Evolutionary conservation across 2,113 vertebrate species (phyloP).

Genomic region (Hippocampus zosterae): DNA sequence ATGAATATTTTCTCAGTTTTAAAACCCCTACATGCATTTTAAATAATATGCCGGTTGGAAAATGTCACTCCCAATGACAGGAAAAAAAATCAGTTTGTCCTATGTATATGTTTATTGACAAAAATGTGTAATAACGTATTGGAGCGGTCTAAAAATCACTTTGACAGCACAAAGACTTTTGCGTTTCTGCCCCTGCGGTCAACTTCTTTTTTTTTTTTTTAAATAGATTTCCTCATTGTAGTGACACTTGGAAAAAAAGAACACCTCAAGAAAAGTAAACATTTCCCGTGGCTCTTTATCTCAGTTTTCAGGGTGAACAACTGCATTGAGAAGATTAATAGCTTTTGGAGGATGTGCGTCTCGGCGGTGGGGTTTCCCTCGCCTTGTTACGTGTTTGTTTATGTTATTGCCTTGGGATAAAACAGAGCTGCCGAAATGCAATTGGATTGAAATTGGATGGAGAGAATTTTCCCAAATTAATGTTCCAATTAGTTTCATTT

Average conservation of each 20-base stretch:
- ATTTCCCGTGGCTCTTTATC: constrained; percentile 73
- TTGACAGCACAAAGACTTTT: constrained; percentile 14
- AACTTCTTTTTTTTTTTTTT: not conserved
- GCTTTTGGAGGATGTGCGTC: constrained; percentile 68
- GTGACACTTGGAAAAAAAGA: constrained; percentile 54
- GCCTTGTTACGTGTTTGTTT: constrained; percentile 69
- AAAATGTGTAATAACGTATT: not conserved
- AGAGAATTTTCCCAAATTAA: constrained; percentile 28
- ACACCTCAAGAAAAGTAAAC: constrained; percentile 67
- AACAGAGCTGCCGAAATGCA: constrained; percentile 40
- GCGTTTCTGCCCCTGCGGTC: not conserved
- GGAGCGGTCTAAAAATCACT: constrained; percentile 6
- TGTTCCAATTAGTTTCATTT: constrained; percentile 2
- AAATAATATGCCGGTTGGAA: not conserved
- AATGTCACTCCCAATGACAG: constrained; percentile 9
- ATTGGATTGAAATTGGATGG: constrained; percentile 50
- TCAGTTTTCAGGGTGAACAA: constrained; percentile 72
- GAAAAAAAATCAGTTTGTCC: constrained; percentile 4
- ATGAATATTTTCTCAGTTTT: not conserved
- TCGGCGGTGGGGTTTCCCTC: constrained; percentile 61
- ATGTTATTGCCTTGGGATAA: constrained; percentile 68
- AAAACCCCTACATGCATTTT: not conserved
- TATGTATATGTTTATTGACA: not conserved
- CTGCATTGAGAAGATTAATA: constrained; percentile 70
- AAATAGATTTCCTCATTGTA: constrained; percentile 34